Evolutionary conservation across 2,113 vertebrate genomes (phyloP).

Genomic region (Ploceus nigricollis): DNA sequence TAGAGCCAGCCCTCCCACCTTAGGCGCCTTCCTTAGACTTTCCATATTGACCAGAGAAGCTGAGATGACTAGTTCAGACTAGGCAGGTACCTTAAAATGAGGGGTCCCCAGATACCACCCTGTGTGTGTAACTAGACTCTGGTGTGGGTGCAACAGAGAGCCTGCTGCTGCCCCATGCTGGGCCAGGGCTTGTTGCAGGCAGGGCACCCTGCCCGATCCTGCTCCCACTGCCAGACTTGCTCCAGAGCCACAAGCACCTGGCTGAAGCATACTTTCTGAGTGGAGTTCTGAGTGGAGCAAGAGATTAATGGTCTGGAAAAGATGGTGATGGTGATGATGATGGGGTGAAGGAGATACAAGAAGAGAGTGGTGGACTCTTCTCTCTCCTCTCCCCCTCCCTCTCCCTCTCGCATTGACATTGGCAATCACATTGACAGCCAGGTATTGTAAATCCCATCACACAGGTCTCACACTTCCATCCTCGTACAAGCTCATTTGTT

Average conservation of each 20-base stretch:
- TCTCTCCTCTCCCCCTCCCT: background rate
- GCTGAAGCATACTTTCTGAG: background rate
- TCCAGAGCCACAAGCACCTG: background rate
- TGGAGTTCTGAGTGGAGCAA: background rate
- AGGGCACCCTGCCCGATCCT: background rate
- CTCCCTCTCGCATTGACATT: background rate
- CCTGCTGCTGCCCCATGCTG: background rate
- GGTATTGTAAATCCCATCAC: background rate
- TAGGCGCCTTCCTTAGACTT: background rate
- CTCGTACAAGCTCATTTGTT: accelerated
- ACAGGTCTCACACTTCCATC: background rate
- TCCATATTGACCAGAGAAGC: background rate
- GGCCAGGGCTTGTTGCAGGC: background rate
- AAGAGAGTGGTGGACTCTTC: background rate
- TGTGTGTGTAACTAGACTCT: background rate
- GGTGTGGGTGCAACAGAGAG: background rate
- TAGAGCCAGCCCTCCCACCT: background rate
- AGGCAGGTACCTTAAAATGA: background rate
- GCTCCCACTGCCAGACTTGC: background rate
- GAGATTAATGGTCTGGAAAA: background rate
- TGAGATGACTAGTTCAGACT: background rate
- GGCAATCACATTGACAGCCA: background rate
- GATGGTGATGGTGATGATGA: too few species aligned
- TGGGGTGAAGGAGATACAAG: background rate
- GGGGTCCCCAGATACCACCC: too few species aligned